Base-by-base conservation (phyloP, 1,140 invertebrate genomes). In the Zaprionus ghesquierei region DNA sequence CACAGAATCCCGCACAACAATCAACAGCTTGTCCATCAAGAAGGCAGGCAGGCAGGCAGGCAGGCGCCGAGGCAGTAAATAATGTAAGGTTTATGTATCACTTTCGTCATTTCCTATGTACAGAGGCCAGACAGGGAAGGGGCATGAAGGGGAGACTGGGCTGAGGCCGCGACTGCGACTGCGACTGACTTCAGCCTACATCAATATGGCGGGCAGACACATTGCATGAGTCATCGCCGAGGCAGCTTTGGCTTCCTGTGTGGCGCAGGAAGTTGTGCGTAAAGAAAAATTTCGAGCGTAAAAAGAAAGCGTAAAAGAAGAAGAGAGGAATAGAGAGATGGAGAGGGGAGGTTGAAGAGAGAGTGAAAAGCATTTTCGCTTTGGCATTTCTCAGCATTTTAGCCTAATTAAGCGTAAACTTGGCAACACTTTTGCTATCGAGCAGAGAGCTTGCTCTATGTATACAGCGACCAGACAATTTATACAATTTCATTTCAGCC, bases 341-440 rank as follows among this genome's bases (percentile, higher is more conserved):
- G 33, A 13, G 8, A 64, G 18, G 25, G 23, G n/a, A n/a, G n/a
- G n/a, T n/a, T n/a, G n/a, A n/a, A 22, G 10, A 38, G 13, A 15
- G n/a, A 56, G n/a, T 2, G 22, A n/a, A 15, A 62, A 54, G 13
- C 10, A 25, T 31, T 29, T 44, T 58, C 6, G 9, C 25, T 46
- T 49, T 60, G 53, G 20, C 49, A 27, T 29, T 29, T 10, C 51
- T 76, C 53, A 64, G 53, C 53, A 70, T 79, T 79, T 86, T 79
- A 87, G 82, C 75, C 82, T 82, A 86, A 86, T 86, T 87, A 81
- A 61, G 75, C 82, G 72, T 71, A 87, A 82, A 87, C 75, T 82
- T 87, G 82, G 79, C 79, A 87, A 72, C 82, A 81, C 82, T 86
- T 73, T 58, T 71, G 53, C 49, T 31, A 71, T 58, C 41, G 51